Conservation (phyloP, 2,797 vertebrate genomes). For the Danio choprae region DNA sequence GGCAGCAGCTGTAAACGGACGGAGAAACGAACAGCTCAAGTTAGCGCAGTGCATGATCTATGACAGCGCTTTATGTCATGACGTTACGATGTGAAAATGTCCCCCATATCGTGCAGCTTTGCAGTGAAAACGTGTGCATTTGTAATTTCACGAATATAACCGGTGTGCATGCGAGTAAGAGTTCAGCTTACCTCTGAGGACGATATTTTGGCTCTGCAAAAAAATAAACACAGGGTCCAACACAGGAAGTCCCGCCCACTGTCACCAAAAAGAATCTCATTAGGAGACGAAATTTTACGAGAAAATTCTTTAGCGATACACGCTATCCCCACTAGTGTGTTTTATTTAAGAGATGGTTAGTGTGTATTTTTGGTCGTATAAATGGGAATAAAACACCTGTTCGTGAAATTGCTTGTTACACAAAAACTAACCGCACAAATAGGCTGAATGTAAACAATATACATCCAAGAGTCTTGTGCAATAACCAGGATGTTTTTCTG, state of each 20-base stretch:
- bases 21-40: background rate
- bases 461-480: no score
- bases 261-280: background rate
- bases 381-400: background rate
- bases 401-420: background rate
- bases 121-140: background rate
- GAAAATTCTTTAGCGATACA: background rate
- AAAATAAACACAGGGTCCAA: constrained; percentile 34
- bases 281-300: background rate
- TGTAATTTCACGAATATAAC: background rate
- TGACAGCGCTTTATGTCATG: background rate
- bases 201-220: background rate
- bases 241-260: constrained; percentile 62
- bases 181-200: constrained; percentile 36
- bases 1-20: background rate
- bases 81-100: background rate
- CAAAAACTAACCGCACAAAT: no score
- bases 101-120: background rate
- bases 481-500: no score
- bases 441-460: no score
- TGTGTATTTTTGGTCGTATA: background rate
- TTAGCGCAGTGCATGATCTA: constrained; percentile 8
- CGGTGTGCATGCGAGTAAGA: background rate
- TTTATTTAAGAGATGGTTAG: background rate
- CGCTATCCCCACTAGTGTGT: background rate